Conservation (phyloP, 1,140 invertebrate genomes). For the Drosophila pseudoobscura region DNA sequence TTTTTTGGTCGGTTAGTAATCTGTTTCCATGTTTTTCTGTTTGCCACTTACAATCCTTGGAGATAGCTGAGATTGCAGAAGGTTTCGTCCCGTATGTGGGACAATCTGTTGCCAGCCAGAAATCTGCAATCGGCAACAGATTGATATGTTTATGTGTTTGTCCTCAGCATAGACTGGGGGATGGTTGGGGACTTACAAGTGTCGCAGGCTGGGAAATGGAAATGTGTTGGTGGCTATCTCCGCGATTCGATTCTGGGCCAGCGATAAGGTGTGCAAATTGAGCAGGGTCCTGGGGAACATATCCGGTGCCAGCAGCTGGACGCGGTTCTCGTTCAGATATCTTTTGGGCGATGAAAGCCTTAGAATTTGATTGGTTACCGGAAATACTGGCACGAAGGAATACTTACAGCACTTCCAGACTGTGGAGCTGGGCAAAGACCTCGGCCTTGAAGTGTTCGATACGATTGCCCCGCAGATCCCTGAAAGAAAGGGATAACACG, state of each 20-base stretch:
- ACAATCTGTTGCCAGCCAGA: conserved; percentile 80
- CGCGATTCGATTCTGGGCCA: conserved; percentile 81
- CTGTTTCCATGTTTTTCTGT: conserved; percentile 3
- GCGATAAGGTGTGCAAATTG: conserved; percentile 76
- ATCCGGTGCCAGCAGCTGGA: conserved; percentile 46
- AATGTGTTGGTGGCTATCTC: conserved; percentile 72
- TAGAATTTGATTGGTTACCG: background rate
- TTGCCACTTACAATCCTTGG: conserved; percentile 81
- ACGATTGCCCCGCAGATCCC: conserved; percentile 83
- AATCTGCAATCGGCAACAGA: conserved; percentile 63
- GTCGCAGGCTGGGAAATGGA: conserved; percentile 57
- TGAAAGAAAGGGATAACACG: conserved; percentile 15
- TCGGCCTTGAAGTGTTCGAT: conserved; percentile 66
- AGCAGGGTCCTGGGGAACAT: conserved; percentile 66
- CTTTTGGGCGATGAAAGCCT: conserved; percentile 21
- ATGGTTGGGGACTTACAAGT: conserved; percentile 69
- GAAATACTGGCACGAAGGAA: background rate
- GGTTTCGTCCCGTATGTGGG: conserved; percentile 61
- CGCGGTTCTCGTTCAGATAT: conserved; percentile 72
- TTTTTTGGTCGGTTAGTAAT: background rate
- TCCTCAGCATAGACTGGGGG: too few species aligned
- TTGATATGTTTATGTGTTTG: conserved; percentile 14
- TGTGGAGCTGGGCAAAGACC: conserved; percentile 69
- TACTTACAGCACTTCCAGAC: conserved; percentile 83
- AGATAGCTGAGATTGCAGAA: conserved; percentile 80